Evolutionary conservation across 2,797 vertebrate genomes (phyloP).

Genomic region (Cyprinodon diabolis): DNA sequence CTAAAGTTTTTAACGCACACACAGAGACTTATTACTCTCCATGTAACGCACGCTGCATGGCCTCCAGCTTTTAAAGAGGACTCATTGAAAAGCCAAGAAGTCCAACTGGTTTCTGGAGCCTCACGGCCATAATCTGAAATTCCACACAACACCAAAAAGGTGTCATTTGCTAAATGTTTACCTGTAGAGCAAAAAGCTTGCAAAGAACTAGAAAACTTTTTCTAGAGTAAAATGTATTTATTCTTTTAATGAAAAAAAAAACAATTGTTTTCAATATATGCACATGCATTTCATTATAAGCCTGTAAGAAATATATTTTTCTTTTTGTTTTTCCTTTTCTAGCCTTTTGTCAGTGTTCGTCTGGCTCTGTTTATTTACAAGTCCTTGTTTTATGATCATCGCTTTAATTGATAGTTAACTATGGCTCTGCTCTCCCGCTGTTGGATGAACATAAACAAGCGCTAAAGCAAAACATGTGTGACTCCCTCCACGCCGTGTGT

Average conservation of each 20-base stretch:
- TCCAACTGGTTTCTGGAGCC: conserved; percentile 36
- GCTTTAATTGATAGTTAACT: conserved; percentile 79
- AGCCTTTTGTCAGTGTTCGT: conserved; percentile 26
- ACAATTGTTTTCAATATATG: not conserved
- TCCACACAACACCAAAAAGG: conserved; percentile 3
- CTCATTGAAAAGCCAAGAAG: conserved; percentile 57
- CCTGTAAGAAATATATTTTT: not conserved
- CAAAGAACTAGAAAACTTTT: not conserved
- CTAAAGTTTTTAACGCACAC: conserved; percentile 63
- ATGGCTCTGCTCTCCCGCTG: conserved; percentile 69
- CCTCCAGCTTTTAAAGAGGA: conserved; percentile 63
- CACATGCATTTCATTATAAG: conserved; percentile 10
- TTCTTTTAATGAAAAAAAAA: not conserved
- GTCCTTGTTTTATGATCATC: conserved; percentile 74
- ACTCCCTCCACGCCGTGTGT: conserved; percentile 46
- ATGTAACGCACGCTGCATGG: conserved; percentile 45
- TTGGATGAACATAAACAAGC: conserved; percentile 82
- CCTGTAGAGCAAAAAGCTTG: not conserved
- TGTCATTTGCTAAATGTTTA: not conserved
- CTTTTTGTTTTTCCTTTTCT: conserved; percentile 10
- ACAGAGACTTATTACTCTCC: conserved; percentile 63
- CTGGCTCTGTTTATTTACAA: conserved; percentile 74
- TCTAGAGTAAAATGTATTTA: not conserved
- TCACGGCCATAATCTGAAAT: conserved; percentile 24
- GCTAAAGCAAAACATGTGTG: conserved; percentile 82